Evolutionary conservation across 1,140 invertebrate species (phyloP).

Genomic region (Apolygus lucorum): DNA sequence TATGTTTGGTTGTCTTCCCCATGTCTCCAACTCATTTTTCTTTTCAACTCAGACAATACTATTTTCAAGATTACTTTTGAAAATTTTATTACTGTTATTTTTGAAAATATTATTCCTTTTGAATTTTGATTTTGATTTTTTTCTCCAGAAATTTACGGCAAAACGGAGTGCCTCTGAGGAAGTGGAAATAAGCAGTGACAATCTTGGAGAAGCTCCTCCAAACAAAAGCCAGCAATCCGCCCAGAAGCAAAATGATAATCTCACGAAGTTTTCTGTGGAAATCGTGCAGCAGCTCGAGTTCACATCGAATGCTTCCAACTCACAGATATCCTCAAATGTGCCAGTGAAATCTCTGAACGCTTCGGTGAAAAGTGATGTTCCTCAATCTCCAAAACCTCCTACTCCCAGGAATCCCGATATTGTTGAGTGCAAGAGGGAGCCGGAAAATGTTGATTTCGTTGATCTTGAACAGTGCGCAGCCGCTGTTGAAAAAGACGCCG

Average conservation of each 20-base stretch:
- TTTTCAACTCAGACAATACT: background rate
- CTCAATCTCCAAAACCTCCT: conserved; percentile 21
- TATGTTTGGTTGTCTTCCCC: no score
- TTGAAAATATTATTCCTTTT: background rate
- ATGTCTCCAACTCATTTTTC: no score
- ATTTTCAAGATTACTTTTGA: background rate
- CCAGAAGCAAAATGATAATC: conserved; percentile 42
- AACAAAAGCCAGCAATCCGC: conserved; percentile 10
- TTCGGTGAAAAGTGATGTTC: conserved; percentile 63
- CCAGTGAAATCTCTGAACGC: conserved; percentile 80
- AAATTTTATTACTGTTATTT: background rate
- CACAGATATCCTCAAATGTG: conserved; percentile 86
- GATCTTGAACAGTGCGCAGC: conserved; percentile 70
- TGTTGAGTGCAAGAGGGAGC: conserved; percentile 77
- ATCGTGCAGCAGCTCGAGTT: conserved; percentile 84
- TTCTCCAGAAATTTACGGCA: conserved; percentile 27
- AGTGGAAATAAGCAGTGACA: conserved; percentile 26
- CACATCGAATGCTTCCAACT: conserved; percentile 69
- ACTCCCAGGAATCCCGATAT: conserved; percentile 34
- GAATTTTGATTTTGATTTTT: background rate
- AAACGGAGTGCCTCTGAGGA: conserved; percentile 30
- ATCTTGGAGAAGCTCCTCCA: conserved; percentile 11
- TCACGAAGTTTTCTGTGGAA: conserved; percentile 79
- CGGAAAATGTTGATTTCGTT: conserved; percentile 65
- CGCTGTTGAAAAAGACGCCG: conserved; percentile 68